phyloP scores from a whole-genome alignment of 2,113 vertebrate species.

The Chitala chitala region DNA sequence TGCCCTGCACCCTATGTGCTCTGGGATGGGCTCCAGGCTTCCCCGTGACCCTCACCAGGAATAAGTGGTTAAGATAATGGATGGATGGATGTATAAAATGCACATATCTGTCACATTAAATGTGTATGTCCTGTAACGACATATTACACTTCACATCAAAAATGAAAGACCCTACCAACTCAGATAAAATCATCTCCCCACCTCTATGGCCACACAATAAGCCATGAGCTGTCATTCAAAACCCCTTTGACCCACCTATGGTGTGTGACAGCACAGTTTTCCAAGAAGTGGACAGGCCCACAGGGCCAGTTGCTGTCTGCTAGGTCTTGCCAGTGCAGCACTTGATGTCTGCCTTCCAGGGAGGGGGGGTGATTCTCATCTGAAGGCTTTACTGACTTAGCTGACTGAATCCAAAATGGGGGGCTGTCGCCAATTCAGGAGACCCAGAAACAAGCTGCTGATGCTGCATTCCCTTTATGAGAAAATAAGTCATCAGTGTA shows the following conservation, averaged over 20 bases:
- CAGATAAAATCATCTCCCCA: background rate
- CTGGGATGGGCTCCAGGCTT: too few relatives aligned
- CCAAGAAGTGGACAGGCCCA: background rate
- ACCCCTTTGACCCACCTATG: background rate
- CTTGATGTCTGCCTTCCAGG: too few relatives aligned
- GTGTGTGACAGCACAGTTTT: background rate
- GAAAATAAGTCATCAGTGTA: background rate
- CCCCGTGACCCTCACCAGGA: too few relatives aligned
- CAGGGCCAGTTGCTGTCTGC: background rate
- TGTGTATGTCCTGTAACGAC: background rate
- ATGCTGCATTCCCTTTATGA: background rate
- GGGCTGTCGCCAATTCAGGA: conserved; percentile 1
- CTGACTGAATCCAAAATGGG: background rate
- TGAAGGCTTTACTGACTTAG: background rate
- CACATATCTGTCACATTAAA: too few relatives aligned
- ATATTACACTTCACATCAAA: background rate
- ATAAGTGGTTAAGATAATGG: too few relatives aligned
- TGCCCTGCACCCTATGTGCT: too few relatives aligned
- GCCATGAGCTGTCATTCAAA: background rate
- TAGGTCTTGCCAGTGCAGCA: background rate
- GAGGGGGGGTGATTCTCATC: background rate
- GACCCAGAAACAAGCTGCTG: conserved; percentile 4
- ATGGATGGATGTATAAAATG: too few relatives aligned
- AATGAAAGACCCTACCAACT: background rate
- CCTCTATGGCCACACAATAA: background rate